These are phyloP conservation scores for Anticlea derivata DNA, from an alignment of 2,888 invertebrate species.

Conservation along the genomic window DNA sequence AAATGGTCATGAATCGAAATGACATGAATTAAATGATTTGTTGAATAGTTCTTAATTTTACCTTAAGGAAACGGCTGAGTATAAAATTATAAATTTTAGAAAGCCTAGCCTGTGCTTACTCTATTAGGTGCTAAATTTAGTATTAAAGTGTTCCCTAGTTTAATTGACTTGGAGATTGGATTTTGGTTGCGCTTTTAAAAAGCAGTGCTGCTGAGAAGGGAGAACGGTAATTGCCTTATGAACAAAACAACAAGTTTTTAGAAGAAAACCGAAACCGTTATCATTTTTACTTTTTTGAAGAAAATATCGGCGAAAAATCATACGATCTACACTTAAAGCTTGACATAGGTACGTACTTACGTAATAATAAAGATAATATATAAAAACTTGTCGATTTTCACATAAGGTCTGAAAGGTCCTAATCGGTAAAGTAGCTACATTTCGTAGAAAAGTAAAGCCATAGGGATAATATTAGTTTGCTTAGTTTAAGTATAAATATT, in stretches of 20 bases:
- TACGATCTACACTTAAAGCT: not conserved
- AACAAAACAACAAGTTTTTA: slow-evolving; percentile 20
- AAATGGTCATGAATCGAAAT: slow-evolving; percentile 32
- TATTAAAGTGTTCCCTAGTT: slow-evolving; percentile 91
- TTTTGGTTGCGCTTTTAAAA: slow-evolving; percentile 60
- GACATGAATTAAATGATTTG: slow-evolving; percentile 35
- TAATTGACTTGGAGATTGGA: slow-evolving; percentile 92
- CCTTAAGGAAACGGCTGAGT: slow-evolving; percentile 77
- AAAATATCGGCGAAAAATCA: slow-evolving; percentile 7
- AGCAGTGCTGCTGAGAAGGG: slow-evolving; percentile 55
- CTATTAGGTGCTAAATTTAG: slow-evolving; percentile 80
- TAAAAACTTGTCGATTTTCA: slow-evolving; percentile 19
- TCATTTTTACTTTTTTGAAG: not conserved
- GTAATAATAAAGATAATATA: not conserved
- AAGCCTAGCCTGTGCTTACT: slow-evolving; percentile 79
- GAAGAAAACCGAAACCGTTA: not conserved
- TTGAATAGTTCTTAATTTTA: slow-evolving; percentile 62
- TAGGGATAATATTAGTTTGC: slow-evolving; percentile 68
- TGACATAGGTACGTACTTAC: not conserved
- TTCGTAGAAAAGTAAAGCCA: slow-evolving; percentile 79
- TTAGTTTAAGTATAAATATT: slow-evolving; percentile 67
- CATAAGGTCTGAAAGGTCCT: slow-evolving; percentile 50
- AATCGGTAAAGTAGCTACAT: slow-evolving; percentile 60
- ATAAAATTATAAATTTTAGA: slow-evolving; percentile 82
- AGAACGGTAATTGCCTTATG: slow-evolving; percentile 42